Conservation (phyloP, 2,113 vertebrate genomes). For the Pluvianellus socialis region DNA sequence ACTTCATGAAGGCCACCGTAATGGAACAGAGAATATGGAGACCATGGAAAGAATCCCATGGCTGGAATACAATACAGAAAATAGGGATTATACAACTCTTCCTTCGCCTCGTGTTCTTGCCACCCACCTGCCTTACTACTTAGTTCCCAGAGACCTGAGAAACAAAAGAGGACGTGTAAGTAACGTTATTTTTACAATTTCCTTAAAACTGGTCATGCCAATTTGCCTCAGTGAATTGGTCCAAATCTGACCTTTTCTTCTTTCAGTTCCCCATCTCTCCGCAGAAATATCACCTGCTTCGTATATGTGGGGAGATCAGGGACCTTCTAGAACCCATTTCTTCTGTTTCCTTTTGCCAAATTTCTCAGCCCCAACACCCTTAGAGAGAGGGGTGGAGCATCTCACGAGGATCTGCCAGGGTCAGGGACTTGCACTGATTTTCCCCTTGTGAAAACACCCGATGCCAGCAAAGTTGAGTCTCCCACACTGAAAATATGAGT, state of each 20-base stretch:
- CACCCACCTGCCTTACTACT: conserved; percentile 62
- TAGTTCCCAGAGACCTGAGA: conserved; percentile 59
- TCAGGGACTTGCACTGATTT: not conserved
- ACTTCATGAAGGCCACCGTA: conserved; percentile 48
- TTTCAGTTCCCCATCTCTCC: not conserved
- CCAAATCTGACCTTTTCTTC: not conserved
- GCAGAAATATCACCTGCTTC: not conserved
- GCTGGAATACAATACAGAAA: not conserved
- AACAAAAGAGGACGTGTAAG: conserved; percentile 56
- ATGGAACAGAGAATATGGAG: not conserved
- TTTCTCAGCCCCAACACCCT: not conserved
- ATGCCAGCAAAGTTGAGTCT: not conserved
- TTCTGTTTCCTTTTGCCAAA: not conserved
- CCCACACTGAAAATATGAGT: too few species aligned
- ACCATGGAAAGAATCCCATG: not conserved
- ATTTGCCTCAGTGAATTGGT: not conserved
- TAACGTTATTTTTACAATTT: not conserved
- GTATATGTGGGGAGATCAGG: not conserved
- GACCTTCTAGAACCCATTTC: not conserved
- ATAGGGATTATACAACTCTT: not conserved
- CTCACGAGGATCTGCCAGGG: not conserved
- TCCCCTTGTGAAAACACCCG: not conserved
- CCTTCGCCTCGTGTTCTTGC: conserved; percentile 41
- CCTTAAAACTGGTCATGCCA: not conserved
- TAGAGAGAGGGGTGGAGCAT: not conserved